These are phyloP conservation scores for Cotesia congregata DNA, from an alignment of 2,888 invertebrate species.

Conservation along the genomic window DNA sequence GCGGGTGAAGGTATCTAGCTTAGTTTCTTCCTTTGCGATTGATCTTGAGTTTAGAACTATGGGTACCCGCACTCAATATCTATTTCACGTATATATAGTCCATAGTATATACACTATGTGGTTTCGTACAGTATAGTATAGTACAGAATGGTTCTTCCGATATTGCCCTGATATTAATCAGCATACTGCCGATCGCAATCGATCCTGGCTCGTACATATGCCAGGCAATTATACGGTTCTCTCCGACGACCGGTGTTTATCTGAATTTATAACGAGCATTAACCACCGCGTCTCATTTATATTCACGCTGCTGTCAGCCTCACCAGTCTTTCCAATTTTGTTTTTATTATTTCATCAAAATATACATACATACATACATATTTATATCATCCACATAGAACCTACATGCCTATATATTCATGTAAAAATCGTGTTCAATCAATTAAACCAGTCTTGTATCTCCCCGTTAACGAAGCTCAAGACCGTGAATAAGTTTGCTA, in stretches of 20 bases:
- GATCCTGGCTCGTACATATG: slow-evolving; percentile 19
- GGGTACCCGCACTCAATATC: slow-evolving; percentile 29
- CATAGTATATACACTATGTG: not conserved
- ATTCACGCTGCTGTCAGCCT: slow-evolving; percentile 11
- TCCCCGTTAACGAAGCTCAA: slow-evolving; percentile 5
- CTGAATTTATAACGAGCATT: slow-evolving; percentile 35
- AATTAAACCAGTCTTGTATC: slow-evolving; percentile 20
- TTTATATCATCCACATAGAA: not conserved
- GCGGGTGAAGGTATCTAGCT: slow-evolving; percentile 19
- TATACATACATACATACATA: not conserved
- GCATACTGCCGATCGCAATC: slow-evolving; percentile 31
- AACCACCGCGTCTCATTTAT: slow-evolving; percentile 19
- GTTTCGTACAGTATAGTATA: not conserved
- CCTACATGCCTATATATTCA: not conserved
- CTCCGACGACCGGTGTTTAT: slow-evolving; percentile 25
- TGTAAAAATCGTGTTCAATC: slow-evolving; percentile 24
- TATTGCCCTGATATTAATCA: slow-evolving; percentile 29
- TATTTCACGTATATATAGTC: not conserved
- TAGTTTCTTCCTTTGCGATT: not conserved
- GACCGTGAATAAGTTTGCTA: not conserved
- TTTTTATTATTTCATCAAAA: slow-evolving; percentile 26
- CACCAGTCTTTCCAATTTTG: slow-evolving; percentile 26
- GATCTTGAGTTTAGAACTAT: slow-evolving; percentile 1
- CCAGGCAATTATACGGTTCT: slow-evolving; percentile 26
- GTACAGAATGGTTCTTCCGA: slow-evolving; percentile 4